phyloP scores from a whole-genome alignment of 2,113 vertebrate genomes.

The Urocitellus parryii region DNA sequence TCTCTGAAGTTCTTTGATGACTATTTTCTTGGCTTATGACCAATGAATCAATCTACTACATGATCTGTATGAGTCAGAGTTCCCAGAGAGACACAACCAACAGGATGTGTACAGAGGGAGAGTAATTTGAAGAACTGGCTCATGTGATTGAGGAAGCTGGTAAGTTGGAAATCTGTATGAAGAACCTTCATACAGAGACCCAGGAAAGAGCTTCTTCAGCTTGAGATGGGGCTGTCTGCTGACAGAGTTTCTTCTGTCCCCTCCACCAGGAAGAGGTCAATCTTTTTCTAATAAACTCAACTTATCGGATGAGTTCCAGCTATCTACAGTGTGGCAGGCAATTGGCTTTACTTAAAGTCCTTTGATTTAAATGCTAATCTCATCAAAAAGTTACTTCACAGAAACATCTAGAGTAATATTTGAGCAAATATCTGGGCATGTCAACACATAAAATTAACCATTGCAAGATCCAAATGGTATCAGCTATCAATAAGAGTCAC shows the following conservation, averaged over 20 bases:
- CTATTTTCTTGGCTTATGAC: background rate
- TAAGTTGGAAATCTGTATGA: background rate
- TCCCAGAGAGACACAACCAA: background rate
- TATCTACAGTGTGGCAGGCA: background rate
- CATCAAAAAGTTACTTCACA: background rate
- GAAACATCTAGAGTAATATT: background rate
- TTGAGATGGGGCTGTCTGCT: background rate
- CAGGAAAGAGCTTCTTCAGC: background rate
- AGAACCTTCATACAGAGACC: background rate
- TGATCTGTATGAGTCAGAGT: background rate
- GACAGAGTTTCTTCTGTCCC: background rate
- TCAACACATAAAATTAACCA: background rate
- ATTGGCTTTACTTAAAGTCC: background rate
- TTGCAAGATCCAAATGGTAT: background rate
- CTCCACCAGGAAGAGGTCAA: accelerated
- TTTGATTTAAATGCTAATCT: background rate
- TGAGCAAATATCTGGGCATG: background rate
- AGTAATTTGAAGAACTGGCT: background rate
- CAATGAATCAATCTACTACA: background rate
- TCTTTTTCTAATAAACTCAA: background rate
- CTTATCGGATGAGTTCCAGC: background rate
- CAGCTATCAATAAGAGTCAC: background rate
- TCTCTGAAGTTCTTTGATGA: background rate
- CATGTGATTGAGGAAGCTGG: background rate
- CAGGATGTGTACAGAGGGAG: background rate